Percentiles rank a stretch among this genome's conserved stretches.
phyloP scores from a whole-genome alignment of 2,797 vertebrate species.

The Meriones psammophilus region DNA sequence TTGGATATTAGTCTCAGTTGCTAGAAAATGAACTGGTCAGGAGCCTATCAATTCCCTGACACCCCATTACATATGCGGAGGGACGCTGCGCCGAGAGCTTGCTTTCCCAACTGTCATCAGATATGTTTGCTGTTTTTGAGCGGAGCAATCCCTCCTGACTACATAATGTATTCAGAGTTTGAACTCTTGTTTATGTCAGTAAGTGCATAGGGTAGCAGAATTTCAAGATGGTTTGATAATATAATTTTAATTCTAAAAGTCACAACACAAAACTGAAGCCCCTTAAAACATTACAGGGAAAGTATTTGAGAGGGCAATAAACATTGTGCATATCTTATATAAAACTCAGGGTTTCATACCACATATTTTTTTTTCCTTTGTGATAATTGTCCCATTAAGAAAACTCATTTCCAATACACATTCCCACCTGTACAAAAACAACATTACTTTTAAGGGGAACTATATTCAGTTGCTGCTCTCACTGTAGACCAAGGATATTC shows the following conservation, averaged over 20 bases:
- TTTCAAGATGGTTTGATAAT: constrained; percentile 46
- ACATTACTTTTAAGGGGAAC: constrained; percentile 67
- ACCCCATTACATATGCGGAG: constrained; percentile 74
- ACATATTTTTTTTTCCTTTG: not conserved
- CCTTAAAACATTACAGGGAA: constrained; percentile 35
- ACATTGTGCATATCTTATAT: constrained; percentile 31
- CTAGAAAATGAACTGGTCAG: constrained; percentile 84
- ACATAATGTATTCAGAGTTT: constrained; percentile 35
- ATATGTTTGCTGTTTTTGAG: constrained; percentile 81
- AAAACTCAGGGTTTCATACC: not conserved
- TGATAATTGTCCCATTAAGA: constrained; percentile 3
- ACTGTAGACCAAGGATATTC: not conserved
- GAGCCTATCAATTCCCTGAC: constrained; percentile 86
- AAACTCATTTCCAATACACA: constrained; percentile 32
- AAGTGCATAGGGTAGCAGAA: constrained; percentile 10
- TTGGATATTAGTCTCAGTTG: constrained; percentile 80
- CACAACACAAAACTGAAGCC: constrained; percentile 15
- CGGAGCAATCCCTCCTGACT: constrained; percentile 71
- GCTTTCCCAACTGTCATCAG: constrained; percentile 82
- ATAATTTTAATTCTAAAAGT: constrained; percentile 52
- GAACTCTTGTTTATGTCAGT: constrained; percentile 43
- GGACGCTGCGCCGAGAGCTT: constrained; percentile 81
- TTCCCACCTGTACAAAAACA: constrained; percentile 32
- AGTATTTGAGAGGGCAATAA: not conserved
- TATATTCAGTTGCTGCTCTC: constrained; percentile 39